Evolutionary conservation across 2,797 vertebrate genomes (phyloP), one percentile per base, ranked within the genome.

Genomic region (Cyprinella venusta): DNA sequence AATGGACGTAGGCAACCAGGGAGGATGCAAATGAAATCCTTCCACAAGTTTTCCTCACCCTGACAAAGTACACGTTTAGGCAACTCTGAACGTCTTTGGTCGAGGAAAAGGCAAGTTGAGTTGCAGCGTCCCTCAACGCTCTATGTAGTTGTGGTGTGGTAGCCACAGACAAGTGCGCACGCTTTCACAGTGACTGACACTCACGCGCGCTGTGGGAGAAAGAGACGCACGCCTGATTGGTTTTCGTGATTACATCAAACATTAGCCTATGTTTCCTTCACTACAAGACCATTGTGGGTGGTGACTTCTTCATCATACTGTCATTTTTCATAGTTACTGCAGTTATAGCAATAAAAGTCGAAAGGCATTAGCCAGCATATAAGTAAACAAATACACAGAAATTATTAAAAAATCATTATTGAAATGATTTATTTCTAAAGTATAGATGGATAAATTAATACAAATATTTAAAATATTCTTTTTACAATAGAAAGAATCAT

Each of bases 201-300:
- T 76, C 38, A 45, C 52, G 26, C 6, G 42, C 6, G 63, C 61
- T 52, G 18, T 69, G 50, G 26, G 48, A 56, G 48, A 42, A 26
- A 24, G 19, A 26, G 36, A 30, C 50, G 2, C 33, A 13, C 26
- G 5, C 40, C 54, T 50, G 79, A 70, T 42, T 70, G 79, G 59
- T 19, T 54, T 50, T 26, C 33, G n/a, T 15, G 21, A 9, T 81
- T 26, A 36, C 80, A 74, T 81, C 74, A 48, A 74, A 81, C 40
- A 24, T 18, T n/a, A n/a, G n/a, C n/a, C n/a, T 16, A 54, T 30
- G 30, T 64, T 36, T 8, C 8, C 24, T 38, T 33, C 52, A 2
- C 38, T 33, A 45, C 30, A 72, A 63, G 13, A 42, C 5, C 5
- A 38, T 8, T 7, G 30, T 65, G 59, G 21, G 33, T 26, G 30